Evolutionary conservation across 2,113 vertebrate genomes (phyloP).

Genomic region (Setophaga coronata): DNA sequence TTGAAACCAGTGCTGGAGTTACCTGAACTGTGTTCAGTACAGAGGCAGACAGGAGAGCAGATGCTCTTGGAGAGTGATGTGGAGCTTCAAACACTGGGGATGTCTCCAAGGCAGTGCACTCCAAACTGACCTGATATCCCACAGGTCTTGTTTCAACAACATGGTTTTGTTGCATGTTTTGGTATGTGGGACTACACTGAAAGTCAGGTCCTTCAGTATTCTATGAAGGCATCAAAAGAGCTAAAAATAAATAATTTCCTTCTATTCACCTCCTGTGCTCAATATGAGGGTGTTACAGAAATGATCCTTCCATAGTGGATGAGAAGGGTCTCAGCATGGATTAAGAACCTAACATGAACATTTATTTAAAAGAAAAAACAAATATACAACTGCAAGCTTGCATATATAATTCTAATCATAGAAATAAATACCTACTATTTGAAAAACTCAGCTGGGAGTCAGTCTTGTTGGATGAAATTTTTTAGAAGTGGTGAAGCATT

Average conservation of each 20-base stretch:
- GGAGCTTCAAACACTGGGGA: neutral
- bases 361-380: neutral
- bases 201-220: neutral
- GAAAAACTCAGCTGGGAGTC: rapidly evolving
- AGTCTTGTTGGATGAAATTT: neutral
- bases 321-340: neutral
- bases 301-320: neutral
- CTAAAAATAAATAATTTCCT: neutral
- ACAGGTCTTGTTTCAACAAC: neutral
- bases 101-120: neutral
- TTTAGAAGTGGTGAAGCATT: neutral
- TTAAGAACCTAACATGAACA: rapidly evolving
- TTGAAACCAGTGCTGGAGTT: neutral
- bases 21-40: neutral
- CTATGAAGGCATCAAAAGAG: neutral
- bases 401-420: neutral
- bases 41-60: neutral
- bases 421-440: neutral
- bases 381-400: neutral
- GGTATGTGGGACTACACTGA: neutral
- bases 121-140: neutral
- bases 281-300: neutral
- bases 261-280: rapidly evolving
- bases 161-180: neutral
- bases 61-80: neutral